Conservation (phyloP, 2,113 vertebrate species). For the Callithrix jacchus region DNA sequence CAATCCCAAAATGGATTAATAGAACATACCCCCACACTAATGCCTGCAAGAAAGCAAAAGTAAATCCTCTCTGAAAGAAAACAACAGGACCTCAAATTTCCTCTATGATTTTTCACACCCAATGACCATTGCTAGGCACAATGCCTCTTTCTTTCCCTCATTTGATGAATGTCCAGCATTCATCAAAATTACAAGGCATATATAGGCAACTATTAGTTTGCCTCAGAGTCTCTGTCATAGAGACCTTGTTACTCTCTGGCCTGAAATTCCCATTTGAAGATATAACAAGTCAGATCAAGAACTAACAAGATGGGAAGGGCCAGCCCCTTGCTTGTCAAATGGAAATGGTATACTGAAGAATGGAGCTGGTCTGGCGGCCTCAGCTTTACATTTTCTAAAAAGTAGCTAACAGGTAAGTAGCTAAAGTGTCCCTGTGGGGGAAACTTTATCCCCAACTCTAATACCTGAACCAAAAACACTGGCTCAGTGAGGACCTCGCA, state of each 20-base stretch:
- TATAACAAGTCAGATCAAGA: background rate
- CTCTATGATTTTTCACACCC: background rate
- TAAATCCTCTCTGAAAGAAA: constrained; percentile 32
- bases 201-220: background rate
- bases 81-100: background rate
- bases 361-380: background rate
- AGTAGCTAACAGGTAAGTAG: too few species aligned
- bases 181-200: background rate
- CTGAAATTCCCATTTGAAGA: background rate
- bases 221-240: background rate
- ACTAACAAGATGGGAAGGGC: background rate
- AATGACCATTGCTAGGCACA: too few species aligned
- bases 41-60: constrained; percentile 28
- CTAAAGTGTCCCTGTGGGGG: background rate
- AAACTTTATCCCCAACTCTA: background rate
- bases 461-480: background rate
- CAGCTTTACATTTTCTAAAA: background rate
- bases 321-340: background rate
- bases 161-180: constrained; percentile 36
- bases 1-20: constrained; percentile 7
- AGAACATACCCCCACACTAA: background rate
- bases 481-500: background rate
- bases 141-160: too few species aligned
- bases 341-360: background rate
- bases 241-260: background rate